Base-by-base conservation (phyloP, 2,888 invertebrate genomes). In the Polietes domitor region DNA sequence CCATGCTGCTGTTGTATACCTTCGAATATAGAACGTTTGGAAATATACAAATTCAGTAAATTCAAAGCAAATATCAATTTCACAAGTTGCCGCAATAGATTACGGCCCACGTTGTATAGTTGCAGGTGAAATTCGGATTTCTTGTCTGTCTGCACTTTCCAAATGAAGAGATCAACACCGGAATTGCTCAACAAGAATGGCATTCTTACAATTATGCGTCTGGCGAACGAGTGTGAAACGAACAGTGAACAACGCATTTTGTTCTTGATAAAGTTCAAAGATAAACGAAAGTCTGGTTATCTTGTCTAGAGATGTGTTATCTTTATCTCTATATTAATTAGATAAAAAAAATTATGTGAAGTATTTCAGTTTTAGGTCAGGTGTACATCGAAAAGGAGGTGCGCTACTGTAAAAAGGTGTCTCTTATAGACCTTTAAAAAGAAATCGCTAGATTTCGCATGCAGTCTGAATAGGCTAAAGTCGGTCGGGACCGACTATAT, bases 171-270 rank as follows among this genome's bases (percentile, higher is more conserved):
- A 21, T 83, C 84, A 65, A 86, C 53, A 50, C 82, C 85, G 50
- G 85, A 77, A n/a, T 71, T 80, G 76, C 86, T 86, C 1, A 87
- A 65, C 37, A 87, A 79, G 53, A 87, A 82, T 78, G 87, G 86
- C 88, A 88, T 87, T 80, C 76, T 78, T 61, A 15, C 12, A 12
- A 26, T 6, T 19, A 21, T 53, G 5, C 53, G 21, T 53, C 53
- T 53, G 3, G 47, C 47, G n/a, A 47, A n/a, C 2, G 47, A 47
- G 47, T 47, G 47, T n/a, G 47, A n/a, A n/a, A n/a, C n/a, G n/a
- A n/a, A n/a, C n/a, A 47, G 47, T 12, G 9, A 24, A 50, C n/a
- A 55, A 24, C 2, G 55, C 55, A 50, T 50, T n/a, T n/a, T 50
- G 50, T n/a, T n/a, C 37, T 17, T 37, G 68, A 68, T 41, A 65